Evolutionary conservation across 2,113 vertebrate species (phyloP).

Genomic region (Heterotilapia buettikoferi): DNA sequence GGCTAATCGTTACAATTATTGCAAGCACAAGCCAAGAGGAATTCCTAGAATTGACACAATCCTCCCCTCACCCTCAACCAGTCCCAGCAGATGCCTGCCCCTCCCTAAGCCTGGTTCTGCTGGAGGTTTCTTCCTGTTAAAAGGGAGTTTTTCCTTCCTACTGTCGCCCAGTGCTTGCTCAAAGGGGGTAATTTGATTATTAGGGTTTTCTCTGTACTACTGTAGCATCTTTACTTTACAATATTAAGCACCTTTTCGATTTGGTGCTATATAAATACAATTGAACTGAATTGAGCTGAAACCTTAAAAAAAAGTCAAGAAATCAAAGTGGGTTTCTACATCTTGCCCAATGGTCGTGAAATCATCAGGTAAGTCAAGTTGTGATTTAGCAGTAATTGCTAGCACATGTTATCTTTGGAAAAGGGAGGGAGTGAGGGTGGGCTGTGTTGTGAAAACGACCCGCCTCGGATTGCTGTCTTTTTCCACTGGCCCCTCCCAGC

Average conservation of each 20-base stretch:
- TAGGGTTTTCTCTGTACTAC: not conserved
- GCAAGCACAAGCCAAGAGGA: not conserved
- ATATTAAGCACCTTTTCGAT: not conserved
- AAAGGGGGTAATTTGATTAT: not conserved
- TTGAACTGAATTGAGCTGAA: not conserved
- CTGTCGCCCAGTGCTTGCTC: not conserved
- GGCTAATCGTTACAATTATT: not conserved
- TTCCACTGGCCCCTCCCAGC: slow-evolving; percentile 42
- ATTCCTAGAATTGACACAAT: not conserved
- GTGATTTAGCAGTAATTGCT: slow-evolving; percentile 21
- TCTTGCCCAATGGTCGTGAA: not conserved
- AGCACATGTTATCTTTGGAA: slow-evolving; percentile 27
- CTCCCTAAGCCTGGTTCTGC: not conserved
- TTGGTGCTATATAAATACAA: not conserved
- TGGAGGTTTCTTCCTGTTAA: not conserved
- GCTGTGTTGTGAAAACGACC: slow-evolving; percentile 11
- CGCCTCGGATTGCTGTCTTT: slow-evolving; percentile 50
- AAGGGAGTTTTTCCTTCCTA: not conserved
- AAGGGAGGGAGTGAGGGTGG: not conserved
- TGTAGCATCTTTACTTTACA: not conserved
- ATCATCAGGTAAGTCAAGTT: slow-evolving; percentile 11
- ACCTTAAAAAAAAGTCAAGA: not conserved
- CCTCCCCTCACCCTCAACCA: not conserved
- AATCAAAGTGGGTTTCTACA: not conserved
- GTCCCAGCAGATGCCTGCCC: not conserved